Evolutionary conservation across 2,113 vertebrate species (phyloP).

Genomic region (Nerophis ophidion): DNA sequence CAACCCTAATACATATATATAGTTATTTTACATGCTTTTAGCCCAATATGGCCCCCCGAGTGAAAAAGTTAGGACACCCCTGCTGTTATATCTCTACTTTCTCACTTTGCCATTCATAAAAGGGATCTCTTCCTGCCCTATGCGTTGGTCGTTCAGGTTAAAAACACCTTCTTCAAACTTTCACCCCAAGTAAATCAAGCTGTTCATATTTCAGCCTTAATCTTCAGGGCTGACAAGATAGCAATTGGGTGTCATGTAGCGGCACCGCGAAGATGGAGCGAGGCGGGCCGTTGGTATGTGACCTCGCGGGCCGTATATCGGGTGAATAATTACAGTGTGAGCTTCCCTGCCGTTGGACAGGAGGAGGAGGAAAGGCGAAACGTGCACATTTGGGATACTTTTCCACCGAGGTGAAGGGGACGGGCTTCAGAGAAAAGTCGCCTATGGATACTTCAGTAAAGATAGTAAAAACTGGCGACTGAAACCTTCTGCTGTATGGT

Average conservation of each 20-base stretch:
- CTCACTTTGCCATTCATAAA: too few species aligned
- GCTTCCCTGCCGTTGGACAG: conserved; percentile 22
- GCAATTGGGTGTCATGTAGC: conserved; percentile 9
- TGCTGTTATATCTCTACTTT: too few species aligned
- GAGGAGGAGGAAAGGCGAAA: conserved; percentile 18
- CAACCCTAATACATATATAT: too few species aligned
- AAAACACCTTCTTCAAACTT: not conserved
- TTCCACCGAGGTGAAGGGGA: conserved; percentile 6
- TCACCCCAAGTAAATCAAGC: not conserved
- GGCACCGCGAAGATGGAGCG: conserved; percentile 19
- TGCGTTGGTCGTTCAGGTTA: not conserved
- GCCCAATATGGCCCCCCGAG: too few species aligned
- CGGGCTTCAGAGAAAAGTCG: not conserved
- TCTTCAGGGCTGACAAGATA: conserved; percentile 20
- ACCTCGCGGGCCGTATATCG: conserved; percentile 37
- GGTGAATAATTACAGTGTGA: conserved; percentile 40
- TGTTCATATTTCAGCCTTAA: conserved; percentile 6
- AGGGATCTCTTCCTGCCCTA: too few species aligned
- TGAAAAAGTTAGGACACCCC: too few species aligned
- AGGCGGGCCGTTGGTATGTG: conserved; percentile 44
- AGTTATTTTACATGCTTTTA: too few species aligned
- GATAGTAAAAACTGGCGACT: not conserved
- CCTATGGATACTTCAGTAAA: not conserved
- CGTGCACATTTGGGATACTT: conserved; percentile 17
- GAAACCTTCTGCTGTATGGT: too few species aligned